phyloP scores from a whole-genome alignment of 2,888 invertebrate species.

The Lobophora halterata region DNA sequence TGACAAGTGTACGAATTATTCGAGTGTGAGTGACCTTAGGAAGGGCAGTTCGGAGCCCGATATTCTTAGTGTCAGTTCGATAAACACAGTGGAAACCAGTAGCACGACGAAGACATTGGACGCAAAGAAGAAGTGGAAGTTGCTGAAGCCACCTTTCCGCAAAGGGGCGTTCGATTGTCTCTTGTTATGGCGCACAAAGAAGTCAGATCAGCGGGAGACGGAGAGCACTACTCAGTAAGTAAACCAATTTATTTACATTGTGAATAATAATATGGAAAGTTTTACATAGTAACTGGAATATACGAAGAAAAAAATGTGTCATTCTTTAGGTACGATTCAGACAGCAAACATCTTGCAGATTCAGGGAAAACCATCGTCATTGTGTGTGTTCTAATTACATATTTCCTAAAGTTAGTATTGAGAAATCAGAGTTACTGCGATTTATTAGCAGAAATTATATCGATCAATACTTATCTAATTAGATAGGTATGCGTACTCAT shows the following conservation, averaged over 20 bases:
- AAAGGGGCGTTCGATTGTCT: constrained; percentile 71
- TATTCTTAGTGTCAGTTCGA: constrained; percentile 54
- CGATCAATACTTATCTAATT: constrained; percentile 3
- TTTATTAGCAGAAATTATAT: background rate
- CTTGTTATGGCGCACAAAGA: constrained; percentile 69
- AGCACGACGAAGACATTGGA: constrained; percentile 55
- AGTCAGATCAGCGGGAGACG: constrained; percentile 41
- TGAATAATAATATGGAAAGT: background rate
- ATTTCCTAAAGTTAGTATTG: no score
- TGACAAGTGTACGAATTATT: constrained; percentile 58
- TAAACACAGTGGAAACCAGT: constrained; percentile 45
- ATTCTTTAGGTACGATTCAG: no score
- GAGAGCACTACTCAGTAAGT: constrained; percentile 59
- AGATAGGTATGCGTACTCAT: constrained; percentile 9
- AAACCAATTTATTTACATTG: constrained; percentile 16
- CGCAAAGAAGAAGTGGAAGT: constrained; percentile 62
- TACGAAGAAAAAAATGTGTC: background rate
- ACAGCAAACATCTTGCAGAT: no score
- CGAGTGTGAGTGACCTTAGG: constrained; percentile 55
- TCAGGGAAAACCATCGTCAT: no score
- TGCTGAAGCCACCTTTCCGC: constrained; percentile 61
- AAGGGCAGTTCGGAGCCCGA: constrained; percentile 69
- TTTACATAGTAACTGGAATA: background rate
- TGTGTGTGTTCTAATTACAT: no score
- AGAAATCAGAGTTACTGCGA: no score